Evolutionary conservation across 1,140 invertebrate species (phyloP).

Genomic region (Sarcophaga peregrina): DNA sequence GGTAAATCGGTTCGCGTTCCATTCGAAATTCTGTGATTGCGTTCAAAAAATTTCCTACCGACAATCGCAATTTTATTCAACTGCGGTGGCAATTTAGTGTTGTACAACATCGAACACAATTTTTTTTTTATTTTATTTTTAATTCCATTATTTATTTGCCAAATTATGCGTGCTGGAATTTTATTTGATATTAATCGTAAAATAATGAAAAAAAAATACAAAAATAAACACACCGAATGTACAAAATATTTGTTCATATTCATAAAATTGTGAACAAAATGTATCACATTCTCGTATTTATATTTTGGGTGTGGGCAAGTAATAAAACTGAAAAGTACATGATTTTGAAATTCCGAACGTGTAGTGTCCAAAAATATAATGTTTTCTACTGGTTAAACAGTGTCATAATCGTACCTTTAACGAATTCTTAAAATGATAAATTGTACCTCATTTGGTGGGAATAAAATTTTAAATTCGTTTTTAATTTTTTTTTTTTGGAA

Average conservation of each 20-base stretch:
- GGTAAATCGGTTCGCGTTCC: too few relatives aligned
- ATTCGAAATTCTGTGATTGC: too few relatives aligned
- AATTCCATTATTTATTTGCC: neutral
- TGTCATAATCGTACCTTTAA: slow-evolving; percentile 30
- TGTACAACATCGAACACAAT: neutral
- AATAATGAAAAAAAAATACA: neutral
- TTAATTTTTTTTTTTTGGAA: neutral
- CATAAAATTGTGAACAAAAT: neutral
- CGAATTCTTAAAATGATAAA: slow-evolving; percentile 13
- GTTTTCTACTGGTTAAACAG: slow-evolving; percentile 29
- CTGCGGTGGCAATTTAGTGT: neutral
- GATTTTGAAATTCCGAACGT: neutral
- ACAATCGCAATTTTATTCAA: neutral
- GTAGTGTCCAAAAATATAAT: slow-evolving; percentile 15
- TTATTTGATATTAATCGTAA: slow-evolving; percentile 3
- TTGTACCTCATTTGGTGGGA: neutral
- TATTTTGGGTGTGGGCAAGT: neutral
- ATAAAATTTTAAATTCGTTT: neutral
- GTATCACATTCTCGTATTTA: neutral
- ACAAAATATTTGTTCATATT: slow-evolving; percentile 10
- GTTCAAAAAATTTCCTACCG: neutral
- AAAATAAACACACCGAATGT: neutral
- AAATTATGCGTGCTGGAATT: slow-evolving; percentile 36
- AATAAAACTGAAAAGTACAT: neutral
- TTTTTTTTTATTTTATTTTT: slow-evolving; percentile 4